phyloP scores from a whole-genome alignment of 2,113 vertebrate genomes.

The Strigops habroptila region DNA sequence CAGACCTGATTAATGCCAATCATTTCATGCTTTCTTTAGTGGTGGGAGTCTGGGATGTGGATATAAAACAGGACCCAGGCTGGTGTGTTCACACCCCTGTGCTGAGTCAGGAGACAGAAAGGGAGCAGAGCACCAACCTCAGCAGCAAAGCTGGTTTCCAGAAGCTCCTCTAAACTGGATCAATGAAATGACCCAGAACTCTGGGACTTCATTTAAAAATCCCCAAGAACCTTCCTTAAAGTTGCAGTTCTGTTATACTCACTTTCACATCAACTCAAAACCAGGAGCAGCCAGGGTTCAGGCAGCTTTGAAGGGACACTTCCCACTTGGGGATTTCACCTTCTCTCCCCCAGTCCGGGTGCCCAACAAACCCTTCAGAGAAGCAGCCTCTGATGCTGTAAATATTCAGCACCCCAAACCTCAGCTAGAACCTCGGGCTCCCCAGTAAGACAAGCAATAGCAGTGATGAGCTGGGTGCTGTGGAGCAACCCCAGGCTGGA shows the following conservation, averaged over 20 bases:
- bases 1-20: background rate
- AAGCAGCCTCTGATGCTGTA: background rate
- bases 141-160: background rate
- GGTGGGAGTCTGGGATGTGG: background rate
- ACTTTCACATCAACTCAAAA: background rate
- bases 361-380: background rate
- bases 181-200: background rate
- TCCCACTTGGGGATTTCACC: background rate
- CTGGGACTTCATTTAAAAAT: background rate
- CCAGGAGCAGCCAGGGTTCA: background rate
- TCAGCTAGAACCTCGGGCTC: background rate
- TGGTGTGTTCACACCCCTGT: rapidly evolving
- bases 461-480: background rate
- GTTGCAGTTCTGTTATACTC: background rate
- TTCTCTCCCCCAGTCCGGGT: background rate
- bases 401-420: background rate
- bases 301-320: background rate
- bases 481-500: background rate
- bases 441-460: background rate
- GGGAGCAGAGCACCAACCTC: background rate
- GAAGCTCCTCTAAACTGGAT: background rate
- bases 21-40: background rate
- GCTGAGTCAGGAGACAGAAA: background rate
- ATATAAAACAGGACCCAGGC: rapidly evolving
- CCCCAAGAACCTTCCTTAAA: background rate